These are phyloP conservation scores for Dryadula phaetusa DNA, from an alignment of 2,888 invertebrate species.

Conservation along the genomic window DNA sequence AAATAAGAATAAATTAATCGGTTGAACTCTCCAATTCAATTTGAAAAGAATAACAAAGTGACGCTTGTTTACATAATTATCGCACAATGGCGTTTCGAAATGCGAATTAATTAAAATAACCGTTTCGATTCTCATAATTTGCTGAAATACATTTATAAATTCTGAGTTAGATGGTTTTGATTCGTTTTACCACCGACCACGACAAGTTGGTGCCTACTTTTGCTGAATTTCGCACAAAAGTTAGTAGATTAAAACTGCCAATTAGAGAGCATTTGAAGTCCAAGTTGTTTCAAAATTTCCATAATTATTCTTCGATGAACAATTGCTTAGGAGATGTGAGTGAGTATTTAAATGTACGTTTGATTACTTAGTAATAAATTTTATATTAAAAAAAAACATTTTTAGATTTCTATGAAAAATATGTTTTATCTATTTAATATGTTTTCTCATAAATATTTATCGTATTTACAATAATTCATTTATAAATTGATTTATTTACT, in stretches of 20 bases:
- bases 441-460: too few species aligned
- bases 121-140: conserved; percentile 67
- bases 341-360: conserved; percentile 56
- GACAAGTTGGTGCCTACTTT: conserved; percentile 80
- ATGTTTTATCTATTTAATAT: too few species aligned
- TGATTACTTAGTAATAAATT: conserved; percentile 26
- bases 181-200: conserved; percentile 76
- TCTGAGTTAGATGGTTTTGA: conserved; percentile 74
- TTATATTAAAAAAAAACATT: too few species aligned
- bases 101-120: conserved; percentile 68
- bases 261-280: conserved; percentile 82
- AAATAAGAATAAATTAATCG: conserved; percentile 3
- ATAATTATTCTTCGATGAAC: conserved; percentile 80
- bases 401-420: too few species aligned
- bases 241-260: conserved; percentile 84
- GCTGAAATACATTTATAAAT: conserved; percentile 75
- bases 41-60: conserved; percentile 38
- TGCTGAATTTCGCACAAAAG: conserved; percentile 79
- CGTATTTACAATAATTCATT: too few species aligned
- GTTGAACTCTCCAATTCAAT: conserved; percentile 6
- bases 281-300: conserved; percentile 80
- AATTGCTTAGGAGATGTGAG: conserved; percentile 67
- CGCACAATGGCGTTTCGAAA: conserved; percentile 59
- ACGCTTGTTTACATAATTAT: conserved; percentile 47
- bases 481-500: too few species aligned